Percentiles rank a stretch among this genome's conserved stretches.
Evolutionary conservation across 2,113 vertebrate genomes (phyloP).

Genomic region (Seriola rivoliana): DNA sequence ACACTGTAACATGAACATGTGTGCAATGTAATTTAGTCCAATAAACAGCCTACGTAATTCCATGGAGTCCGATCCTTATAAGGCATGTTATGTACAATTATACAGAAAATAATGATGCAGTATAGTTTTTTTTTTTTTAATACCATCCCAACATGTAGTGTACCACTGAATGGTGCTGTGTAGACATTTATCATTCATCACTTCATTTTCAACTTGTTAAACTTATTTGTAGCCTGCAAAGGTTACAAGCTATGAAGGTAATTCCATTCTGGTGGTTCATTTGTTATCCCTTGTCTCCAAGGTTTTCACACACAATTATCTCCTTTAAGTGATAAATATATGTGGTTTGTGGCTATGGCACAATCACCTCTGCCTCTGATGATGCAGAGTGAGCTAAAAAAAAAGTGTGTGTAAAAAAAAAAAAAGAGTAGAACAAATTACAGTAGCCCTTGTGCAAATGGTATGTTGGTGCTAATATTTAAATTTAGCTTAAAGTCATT

Average conservation of each 20-base stretch:
- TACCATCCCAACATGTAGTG: neutral
- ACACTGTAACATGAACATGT: neutral
- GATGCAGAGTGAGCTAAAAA: constrained; percentile 45
- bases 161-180: neutral
- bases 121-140: neutral
- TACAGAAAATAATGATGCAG: neutral
- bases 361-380: constrained; percentile 65
- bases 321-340: constrained; percentile 75
- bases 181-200: constrained; percentile 1
- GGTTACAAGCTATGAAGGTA: constrained; percentile 63
- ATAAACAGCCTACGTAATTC: neutral
- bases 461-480: constrained; percentile 6
- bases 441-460: constrained; percentile 33
- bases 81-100: neutral
- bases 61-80: neutral
- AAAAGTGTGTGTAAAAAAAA: neutral
- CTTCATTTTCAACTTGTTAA: constrained; percentile 51
- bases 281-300: constrained; percentile 62
- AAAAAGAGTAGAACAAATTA: neutral
- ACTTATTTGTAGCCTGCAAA: constrained; percentile 40
- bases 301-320: constrained; percentile 80
- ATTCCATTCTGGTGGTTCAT: constrained; percentile 56
- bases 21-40: neutral
- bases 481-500: constrained; percentile 14
- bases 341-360: constrained; percentile 55